Evolutionary conservation across 2,113 vertebrate genomes (phyloP).

Genomic region (Tupaia chinensis): DNA sequence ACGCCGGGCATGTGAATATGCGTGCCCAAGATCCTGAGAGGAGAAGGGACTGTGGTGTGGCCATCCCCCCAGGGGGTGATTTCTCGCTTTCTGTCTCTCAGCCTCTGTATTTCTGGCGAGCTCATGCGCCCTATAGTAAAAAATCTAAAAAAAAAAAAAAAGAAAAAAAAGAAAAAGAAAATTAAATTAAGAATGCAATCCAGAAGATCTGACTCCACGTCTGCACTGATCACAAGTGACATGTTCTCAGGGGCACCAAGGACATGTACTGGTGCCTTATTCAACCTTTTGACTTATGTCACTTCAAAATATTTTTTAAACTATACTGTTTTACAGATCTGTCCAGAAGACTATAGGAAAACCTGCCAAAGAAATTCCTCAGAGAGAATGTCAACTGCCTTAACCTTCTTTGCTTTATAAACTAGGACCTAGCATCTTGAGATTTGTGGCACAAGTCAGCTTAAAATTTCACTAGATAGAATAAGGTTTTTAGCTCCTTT

Average conservation of each 20-base stretch:
- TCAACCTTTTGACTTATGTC: slow-evolving; percentile 51
- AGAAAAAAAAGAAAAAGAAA: neutral
- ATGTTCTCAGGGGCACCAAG: slow-evolving; percentile 7
- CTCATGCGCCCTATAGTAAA: too few species aligned
- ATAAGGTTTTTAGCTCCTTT: slow-evolving; percentile 56
- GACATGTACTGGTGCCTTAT: slow-evolving; percentile 26
- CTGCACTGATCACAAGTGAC: neutral
- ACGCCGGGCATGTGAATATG: too few species aligned
- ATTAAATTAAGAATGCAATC: slow-evolving; percentile 36
- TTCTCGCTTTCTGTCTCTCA: too few species aligned
- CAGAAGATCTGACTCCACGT: slow-evolving; percentile 26
- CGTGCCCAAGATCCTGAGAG: too few species aligned
- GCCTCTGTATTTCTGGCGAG: too few species aligned
- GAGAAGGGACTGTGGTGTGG: too few species aligned
- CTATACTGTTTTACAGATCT: slow-evolving; percentile 67
- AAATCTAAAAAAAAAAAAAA: too few species aligned
- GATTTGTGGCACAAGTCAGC: slow-evolving; percentile 65
- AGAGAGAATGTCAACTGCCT: slow-evolving; percentile 83
- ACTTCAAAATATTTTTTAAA: slow-evolving; percentile 69
- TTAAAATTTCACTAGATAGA: slow-evolving; percentile 60
- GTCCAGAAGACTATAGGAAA: slow-evolving; percentile 75
- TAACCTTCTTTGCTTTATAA: slow-evolving; percentile 80
- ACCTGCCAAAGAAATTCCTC: slow-evolving; percentile 83
- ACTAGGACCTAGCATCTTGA: slow-evolving; percentile 69
- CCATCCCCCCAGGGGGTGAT: too few species aligned